Percentiles rank a stretch among this genome's conserved stretches.
Conservation (phyloP, 1,140 invertebrate genomes). For the Papilio xuthus region DNA sequence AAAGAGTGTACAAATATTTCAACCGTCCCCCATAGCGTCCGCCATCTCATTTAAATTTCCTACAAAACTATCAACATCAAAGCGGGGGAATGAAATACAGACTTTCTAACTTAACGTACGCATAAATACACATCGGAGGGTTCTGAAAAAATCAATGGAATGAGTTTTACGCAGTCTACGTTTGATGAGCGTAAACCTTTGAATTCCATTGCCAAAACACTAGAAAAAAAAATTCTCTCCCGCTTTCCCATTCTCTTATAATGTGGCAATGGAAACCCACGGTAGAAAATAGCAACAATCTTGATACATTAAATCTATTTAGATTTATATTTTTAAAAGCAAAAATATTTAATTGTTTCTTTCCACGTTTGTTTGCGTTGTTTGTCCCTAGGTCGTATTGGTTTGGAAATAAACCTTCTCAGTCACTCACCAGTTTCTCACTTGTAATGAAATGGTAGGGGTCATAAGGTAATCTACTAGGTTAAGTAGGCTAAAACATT, state of each 20-base stretch:
- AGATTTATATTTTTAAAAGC: no score
- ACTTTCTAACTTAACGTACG: neutral
- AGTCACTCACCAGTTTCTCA: no score
- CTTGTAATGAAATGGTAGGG: slow-evolving; percentile 36
- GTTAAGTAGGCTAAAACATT: slow-evolving; percentile 60
- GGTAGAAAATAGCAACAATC: no score
- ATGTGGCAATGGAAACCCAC: neutral
- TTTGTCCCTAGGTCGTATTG: no score
- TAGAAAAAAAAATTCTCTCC: no score
- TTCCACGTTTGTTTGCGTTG: no score
- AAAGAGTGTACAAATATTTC: neutral
- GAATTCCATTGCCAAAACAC: neutral
- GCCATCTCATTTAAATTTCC: slow-evolving; percentile 20
- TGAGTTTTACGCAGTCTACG: slow-evolving; percentile 1
- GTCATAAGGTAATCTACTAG: slow-evolving; percentile 47
- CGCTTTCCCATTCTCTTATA: neutral
- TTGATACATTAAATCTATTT: no score
- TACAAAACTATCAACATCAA: slow-evolving; percentile 10
- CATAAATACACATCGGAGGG: neutral
- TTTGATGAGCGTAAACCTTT: neutral
- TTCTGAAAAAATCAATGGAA: slow-evolving; percentile 14
- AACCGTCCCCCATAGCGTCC: neutral
- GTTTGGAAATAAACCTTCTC: no score
- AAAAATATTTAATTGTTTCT: no score
- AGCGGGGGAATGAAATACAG: neutral